Evolutionary conservation across 1,140 invertebrate species (phyloP).

Genomic region (Muscidifurax raptorellus): DNA sequence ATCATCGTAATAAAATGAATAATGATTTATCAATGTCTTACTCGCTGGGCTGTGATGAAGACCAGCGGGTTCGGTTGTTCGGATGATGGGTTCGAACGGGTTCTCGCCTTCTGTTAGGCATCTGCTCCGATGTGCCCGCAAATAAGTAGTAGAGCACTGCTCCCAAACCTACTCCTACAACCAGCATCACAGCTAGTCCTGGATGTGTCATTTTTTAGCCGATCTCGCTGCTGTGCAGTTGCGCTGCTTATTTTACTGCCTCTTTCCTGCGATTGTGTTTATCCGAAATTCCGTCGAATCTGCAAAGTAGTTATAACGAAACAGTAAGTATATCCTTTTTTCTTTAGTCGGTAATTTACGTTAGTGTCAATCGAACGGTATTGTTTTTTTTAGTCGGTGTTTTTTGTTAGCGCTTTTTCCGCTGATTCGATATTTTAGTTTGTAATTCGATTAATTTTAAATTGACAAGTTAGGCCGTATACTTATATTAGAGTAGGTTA

Average conservation of each 20-base stretch:
- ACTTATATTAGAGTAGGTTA: too few species aligned
- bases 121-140: slow-evolving; percentile 9
- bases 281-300: not conserved
- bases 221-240: not conserved
- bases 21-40: not conserved
- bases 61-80: not conserved
- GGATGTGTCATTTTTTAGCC: slow-evolving; percentile 57
- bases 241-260: not conserved
- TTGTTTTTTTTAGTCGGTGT: too few species aligned
- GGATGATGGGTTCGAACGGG: not conserved
- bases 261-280: not conserved
- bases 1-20: too few species aligned
- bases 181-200: slow-evolving; percentile 55
- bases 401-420: too few species aligned
- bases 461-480: too few species aligned
- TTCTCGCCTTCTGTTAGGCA: not conserved
- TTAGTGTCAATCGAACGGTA: too few species aligned
- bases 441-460: too few species aligned
- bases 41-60: not conserved
- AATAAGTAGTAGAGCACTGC: slow-evolving; percentile 62
- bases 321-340: too few species aligned
- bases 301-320: not conserved
- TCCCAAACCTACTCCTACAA: slow-evolving; percentile 59
- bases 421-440: too few species aligned
- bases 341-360: not conserved